Percentiles rank a stretch among this genome's conserved stretches.
Conservation (phyloP, 2,113 vertebrate genomes). For the Actinemys pallida region DNA sequence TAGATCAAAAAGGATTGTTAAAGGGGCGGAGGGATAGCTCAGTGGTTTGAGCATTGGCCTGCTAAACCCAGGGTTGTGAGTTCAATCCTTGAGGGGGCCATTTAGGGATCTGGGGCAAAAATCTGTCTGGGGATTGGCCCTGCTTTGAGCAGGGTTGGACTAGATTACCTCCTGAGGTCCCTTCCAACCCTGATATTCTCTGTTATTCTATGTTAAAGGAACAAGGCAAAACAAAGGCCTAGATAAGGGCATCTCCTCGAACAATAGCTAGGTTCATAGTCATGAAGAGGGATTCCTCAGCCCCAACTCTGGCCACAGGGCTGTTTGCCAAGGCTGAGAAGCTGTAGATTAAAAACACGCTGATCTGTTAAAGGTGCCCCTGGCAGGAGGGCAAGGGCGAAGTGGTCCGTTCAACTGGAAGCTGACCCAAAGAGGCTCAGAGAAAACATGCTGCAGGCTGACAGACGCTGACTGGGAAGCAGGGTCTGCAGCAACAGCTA, state of each 20-base stretch:
- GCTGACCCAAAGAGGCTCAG: background rate
- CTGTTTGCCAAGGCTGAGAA: background rate
- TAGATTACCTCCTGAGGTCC: no score
- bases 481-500: background rate
- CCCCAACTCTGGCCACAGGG: background rate
- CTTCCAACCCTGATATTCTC: no score
- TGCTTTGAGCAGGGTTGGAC: no score
- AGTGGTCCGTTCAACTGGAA: background rate
- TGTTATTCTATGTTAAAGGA: background rate
- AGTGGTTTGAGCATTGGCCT: no score
- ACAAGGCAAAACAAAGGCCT: background rate
- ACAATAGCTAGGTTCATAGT: background rate
- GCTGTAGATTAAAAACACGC: background rate
- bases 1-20: background rate
- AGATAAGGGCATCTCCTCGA: background rate
- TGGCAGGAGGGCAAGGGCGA: background rate
- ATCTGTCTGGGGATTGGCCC: no score
- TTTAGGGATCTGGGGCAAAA: no score
- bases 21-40: background rate
- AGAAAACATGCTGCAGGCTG: background rate
- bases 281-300: background rate
- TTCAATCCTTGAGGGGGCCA: no score
- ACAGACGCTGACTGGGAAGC: background rate
- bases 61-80: no score
- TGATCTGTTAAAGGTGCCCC: background rate